Evolutionary conservation across 64 coral and sea anemone genomes (phyloP).

Genomic region (Pocillopora verrucosa): DNA sequence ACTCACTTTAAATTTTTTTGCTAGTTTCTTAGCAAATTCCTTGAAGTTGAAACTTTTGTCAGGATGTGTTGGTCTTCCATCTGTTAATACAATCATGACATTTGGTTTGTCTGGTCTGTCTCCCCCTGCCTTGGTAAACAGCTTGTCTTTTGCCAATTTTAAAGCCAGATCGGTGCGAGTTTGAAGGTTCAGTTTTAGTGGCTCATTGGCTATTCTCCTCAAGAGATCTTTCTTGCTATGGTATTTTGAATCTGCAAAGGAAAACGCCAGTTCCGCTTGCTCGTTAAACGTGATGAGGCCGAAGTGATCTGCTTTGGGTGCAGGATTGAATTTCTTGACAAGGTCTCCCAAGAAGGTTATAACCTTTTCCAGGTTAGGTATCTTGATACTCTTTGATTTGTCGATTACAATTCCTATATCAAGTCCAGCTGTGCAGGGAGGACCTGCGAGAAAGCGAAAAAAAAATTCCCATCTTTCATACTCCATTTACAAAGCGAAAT

Average conservation of each 20-base stretch:
- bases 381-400: not conserved
- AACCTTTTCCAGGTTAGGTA: not conserved
- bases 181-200: not conserved
- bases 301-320: not conserved
- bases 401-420: not conserved
- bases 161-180: constrained; percentile 4
- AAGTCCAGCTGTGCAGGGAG: not conserved
- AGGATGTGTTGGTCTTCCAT: too few relatives aligned
- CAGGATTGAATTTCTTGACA: not conserved
- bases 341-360: not conserved
- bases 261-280: not conserved
- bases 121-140: constrained; percentile 1
- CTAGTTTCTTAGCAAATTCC: too few relatives aligned
- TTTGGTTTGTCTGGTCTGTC: too few relatives aligned
- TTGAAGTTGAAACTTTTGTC: too few relatives aligned
- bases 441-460: not conserved
- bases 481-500: too few relatives aligned
- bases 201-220: not conserved
- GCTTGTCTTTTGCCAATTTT: not conserved
- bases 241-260: not conserved
- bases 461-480: too few relatives aligned
- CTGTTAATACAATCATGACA: too few relatives aligned
- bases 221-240: not conserved
- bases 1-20: too few relatives aligned
- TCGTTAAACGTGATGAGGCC: not conserved